phyloP scores from a whole-genome alignment of 2,113 vertebrate species.

The Egretta garzetta region DNA sequence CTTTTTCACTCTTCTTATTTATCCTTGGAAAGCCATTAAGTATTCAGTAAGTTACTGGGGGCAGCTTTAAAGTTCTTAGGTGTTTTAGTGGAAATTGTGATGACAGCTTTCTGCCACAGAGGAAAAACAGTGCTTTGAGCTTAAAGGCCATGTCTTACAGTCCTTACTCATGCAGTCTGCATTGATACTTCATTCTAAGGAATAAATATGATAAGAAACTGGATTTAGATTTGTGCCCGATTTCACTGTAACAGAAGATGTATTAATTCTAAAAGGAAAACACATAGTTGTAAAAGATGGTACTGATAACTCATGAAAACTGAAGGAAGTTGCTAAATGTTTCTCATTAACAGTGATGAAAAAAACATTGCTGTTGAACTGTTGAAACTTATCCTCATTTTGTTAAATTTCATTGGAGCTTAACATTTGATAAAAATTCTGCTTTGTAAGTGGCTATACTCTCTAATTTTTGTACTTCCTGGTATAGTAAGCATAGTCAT shows the following conservation, averaged over 20 bases:
- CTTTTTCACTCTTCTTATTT: background rate
- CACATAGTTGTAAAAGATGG: background rate
- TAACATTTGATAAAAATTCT: background rate
- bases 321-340: background rate
- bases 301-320: background rate
- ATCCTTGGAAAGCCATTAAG: background rate
- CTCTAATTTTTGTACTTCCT: background rate
- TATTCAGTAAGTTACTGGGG: background rate
- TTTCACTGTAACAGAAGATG: background rate
- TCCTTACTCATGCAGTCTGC: accelerated
- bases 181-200: background rate
- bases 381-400: background rate
- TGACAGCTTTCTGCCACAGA: background rate
- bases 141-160: background rate
- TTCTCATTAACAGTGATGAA: background rate
- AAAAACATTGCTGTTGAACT: background rate
- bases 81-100: background rate
- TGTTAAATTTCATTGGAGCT: background rate
- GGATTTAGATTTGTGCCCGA: background rate
- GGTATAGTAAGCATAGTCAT: background rate
- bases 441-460: background rate
- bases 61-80: background rate
- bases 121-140: background rate
- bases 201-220: background rate
- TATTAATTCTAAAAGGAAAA: background rate